phyloP scores from a whole-genome alignment of 2,113 vertebrate genomes.

The Aegotheles bennettii region DNA sequence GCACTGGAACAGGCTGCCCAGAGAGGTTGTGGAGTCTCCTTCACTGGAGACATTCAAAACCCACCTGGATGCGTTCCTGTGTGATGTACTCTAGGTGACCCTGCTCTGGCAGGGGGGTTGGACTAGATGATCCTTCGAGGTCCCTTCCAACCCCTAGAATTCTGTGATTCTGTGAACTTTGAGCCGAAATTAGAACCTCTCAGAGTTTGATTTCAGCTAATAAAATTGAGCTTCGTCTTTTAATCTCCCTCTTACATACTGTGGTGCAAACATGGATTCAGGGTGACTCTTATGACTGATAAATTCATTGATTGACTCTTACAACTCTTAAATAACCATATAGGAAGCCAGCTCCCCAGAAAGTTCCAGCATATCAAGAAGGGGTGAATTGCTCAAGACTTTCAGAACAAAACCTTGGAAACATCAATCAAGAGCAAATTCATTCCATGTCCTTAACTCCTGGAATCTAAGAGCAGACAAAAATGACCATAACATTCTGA shows the following conservation, averaged over 20 bases:
- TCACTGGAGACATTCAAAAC: too few relatives aligned
- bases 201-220: not conserved
- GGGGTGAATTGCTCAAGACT: not conserved
- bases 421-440: not conserved
- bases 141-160: not conserved
- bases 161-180: not conserved
- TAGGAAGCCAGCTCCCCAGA: not conserved
- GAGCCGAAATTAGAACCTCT: not conserved
- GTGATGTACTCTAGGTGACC: too few relatives aligned
- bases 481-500: conserved; percentile 11
- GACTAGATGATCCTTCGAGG: not conserved
- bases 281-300: not conserved
- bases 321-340: not conserved
- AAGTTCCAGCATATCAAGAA: not conserved
- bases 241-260: not conserved
- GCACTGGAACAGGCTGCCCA: too few relatives aligned
- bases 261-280: not conserved
- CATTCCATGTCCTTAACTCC: not conserved
- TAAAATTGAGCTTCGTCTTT: not conserved
- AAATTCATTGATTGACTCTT: too few relatives aligned
- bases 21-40: too few relatives aligned
- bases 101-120: too few relatives aligned
- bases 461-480: not conserved
- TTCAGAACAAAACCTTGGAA: not conserved
- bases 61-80: too few relatives aligned